These are phyloP conservation scores for Nomada goodeniana DNA, from an alignment of 2,888 invertebrate genomes.

Conservation along the genomic window DNA sequence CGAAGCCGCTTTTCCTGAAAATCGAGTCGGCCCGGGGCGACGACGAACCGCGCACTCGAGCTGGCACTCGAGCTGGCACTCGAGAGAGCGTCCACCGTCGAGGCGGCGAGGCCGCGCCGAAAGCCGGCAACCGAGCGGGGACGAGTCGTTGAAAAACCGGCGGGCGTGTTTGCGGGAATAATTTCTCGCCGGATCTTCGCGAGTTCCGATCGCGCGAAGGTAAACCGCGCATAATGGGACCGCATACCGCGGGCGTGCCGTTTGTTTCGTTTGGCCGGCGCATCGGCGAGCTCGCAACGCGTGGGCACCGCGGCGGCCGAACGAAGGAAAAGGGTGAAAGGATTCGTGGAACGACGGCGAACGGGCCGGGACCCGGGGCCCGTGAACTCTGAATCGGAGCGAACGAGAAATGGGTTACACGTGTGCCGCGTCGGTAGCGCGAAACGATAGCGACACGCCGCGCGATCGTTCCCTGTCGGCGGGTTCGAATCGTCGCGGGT, in stretches of 20 bases:
- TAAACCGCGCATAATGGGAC: conserved; percentile 43
- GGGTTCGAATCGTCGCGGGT: conserved; percentile 10
- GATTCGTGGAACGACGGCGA: too few species aligned
- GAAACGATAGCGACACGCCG: conserved; percentile 8
- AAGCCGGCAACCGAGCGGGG: conserved; percentile 31
- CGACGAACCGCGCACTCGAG: conserved; percentile 2
- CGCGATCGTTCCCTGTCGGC: neutral
- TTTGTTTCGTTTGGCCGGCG: conserved; percentile 12
- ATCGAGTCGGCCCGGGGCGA: neutral
- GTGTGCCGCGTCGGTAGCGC: conserved; percentile 3
- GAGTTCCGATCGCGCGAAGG: conserved; percentile 38
- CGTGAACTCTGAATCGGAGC: too few species aligned
- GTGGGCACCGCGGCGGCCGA: conserved; percentile 34
- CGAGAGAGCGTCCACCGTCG: conserved; percentile 11
- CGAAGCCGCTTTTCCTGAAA: neutral
- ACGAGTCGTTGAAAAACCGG: conserved; percentile 33
- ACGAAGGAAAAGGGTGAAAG: conserved; percentile 16
- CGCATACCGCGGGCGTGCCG: conserved; percentile 35
- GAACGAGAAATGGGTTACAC: too few species aligned
- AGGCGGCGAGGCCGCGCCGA: neutral
- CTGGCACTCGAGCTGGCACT: conserved; percentile 29
- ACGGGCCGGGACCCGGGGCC: too few species aligned
- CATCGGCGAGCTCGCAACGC: conserved; percentile 49
- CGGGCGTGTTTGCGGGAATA: neutral
- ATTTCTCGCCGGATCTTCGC: conserved; percentile 22